Percentiles rank a stretch among this genome's conserved stretches.
These are phyloP conservation scores for Mystacornis crossleyi DNA, from an alignment of 2,113 vertebrate species.

Conservation along the genomic window DNA sequence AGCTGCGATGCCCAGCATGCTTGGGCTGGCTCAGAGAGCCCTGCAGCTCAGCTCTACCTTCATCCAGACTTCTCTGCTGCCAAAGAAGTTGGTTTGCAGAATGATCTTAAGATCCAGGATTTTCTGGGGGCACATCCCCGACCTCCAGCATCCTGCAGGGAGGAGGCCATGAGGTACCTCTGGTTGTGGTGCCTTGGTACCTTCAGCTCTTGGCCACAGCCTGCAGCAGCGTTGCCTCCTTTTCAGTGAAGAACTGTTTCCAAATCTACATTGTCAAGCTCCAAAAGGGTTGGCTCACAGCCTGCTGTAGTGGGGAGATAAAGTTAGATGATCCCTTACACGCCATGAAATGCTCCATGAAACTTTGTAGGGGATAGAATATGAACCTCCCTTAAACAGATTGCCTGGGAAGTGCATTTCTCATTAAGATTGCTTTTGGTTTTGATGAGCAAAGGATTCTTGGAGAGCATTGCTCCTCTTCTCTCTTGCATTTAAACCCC, in stretches of 20 bases:
- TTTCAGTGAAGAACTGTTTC: neutral
- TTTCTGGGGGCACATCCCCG: neutral
- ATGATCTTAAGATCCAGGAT: neutral
- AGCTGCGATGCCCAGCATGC: fast-evolving
- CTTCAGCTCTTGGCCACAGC: neutral
- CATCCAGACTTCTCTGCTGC: neutral
- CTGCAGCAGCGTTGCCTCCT: neutral
- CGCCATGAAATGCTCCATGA: neutral
- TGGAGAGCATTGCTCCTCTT: neutral
- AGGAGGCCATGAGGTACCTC: neutral
- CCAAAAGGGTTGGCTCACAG: neutral
- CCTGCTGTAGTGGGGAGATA: neutral
- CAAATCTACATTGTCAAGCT: neutral
- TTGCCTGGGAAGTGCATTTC: neutral
- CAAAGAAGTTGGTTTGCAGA: neutral
- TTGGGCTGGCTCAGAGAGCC: neutral
- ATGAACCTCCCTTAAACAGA: neutral
- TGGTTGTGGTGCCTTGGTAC: neutral
- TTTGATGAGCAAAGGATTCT: neutral
- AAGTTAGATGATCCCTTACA: neutral
- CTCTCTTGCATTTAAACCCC: neutral
- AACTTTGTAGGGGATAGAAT: conserved; percentile 9
- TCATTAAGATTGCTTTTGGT: neutral
- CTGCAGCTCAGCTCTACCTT: neutral
- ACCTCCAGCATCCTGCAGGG: neutral